Percentiles rank a stretch among this genome's conserved stretches.
Conservation (phyloP, 2,113 vertebrate genomes). For the Epinephelus cyanopodus region DNA sequence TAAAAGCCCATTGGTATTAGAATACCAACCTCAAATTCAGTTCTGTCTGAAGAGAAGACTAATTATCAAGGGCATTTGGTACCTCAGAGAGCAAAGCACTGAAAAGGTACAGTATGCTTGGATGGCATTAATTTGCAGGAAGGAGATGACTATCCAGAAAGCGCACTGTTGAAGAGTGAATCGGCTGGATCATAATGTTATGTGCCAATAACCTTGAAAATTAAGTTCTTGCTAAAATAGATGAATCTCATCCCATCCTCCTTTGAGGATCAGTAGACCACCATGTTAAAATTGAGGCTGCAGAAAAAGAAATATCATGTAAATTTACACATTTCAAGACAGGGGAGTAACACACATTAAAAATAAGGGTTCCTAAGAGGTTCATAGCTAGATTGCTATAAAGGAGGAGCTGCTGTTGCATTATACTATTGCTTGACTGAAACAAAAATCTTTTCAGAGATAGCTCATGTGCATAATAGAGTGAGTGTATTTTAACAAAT, state of each 20-base stretch:
- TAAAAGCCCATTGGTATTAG: neutral
- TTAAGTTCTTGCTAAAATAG: constrained; percentile 45
- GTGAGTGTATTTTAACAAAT: too few species aligned
- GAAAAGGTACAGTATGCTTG: constrained; percentile 30
- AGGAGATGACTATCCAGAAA: constrained; percentile 20
- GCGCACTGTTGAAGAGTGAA: constrained; percentile 16
- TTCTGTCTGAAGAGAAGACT: constrained; percentile 19
- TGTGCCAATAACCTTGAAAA: constrained; percentile 70
- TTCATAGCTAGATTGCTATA: neutral
- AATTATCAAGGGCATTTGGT: constrained; percentile 26
- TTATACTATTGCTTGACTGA: neutral
- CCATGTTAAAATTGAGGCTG: constrained; percentile 14
- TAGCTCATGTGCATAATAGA: neutral
- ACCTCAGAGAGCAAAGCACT: constrained; percentile 13
- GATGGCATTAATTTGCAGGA: constrained; percentile 54
- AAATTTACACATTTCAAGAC: constrained; percentile 44
- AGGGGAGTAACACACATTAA: constrained; percentile 20
- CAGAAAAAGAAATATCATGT: constrained; percentile 49
- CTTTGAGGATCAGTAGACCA: constrained; percentile 51
- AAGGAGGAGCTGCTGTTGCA: neutral
- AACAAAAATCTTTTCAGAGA: neutral
- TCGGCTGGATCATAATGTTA: constrained; percentile 50
- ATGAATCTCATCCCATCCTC: constrained; percentile 57
- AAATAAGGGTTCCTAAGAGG: constrained; percentile 6
- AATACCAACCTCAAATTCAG: neutral